phyloP scores from a whole-genome alignment of 2,113 vertebrate genomes.

The Heterocephalus glaber region DNA sequence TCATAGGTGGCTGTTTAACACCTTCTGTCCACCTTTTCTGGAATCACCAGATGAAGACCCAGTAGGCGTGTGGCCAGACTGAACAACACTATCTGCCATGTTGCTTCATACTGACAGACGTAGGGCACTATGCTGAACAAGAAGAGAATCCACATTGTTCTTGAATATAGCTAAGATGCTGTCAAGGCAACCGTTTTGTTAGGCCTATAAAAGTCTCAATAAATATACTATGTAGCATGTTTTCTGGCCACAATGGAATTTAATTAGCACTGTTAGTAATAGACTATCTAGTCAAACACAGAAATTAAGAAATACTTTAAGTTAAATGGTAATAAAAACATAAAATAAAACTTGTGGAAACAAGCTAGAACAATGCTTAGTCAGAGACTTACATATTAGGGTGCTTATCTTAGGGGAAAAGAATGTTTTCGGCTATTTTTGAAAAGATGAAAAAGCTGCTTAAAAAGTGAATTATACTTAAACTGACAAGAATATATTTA shows the following conservation, averaged over 20 bases:
- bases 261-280: background rate
- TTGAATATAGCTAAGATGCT: background rate
- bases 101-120: background rate
- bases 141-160: background rate
- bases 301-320: background rate
- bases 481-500: background rate
- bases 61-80: rapidly evolving
- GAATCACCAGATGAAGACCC: rapidly evolving
- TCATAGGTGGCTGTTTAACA: rapidly evolving
- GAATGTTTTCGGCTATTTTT: background rate
- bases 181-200: background rate
- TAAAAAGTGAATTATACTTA: background rate
- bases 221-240: no score
- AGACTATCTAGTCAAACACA: background rate
- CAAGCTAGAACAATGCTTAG: background rate
- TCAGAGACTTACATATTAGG: background rate
- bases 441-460: background rate
- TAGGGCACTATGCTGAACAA: no score
- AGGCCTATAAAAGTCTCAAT: background rate
- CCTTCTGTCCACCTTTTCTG: rapidly evolving
- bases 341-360: background rate
- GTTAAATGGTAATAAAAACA: background rate
- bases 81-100: rapidly evolving
- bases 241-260: no score
- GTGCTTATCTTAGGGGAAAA: background rate